These are phyloP conservation scores for Turdus rufiventris DNA, from an alignment of 2,113 vertebrate genomes.

Conservation along the genomic window DNA sequence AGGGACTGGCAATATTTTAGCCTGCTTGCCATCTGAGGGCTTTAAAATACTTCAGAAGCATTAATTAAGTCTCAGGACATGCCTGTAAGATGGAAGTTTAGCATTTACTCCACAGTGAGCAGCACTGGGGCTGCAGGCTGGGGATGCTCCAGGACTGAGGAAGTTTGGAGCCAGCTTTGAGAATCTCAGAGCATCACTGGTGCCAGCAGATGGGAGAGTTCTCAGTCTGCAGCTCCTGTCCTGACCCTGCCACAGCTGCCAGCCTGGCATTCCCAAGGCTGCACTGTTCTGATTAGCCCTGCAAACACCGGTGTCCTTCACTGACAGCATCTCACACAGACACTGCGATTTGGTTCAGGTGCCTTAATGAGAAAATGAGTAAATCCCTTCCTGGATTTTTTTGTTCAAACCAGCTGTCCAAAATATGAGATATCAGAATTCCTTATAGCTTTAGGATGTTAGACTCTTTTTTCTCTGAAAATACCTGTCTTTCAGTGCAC, in stretches of 20 bases:
- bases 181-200: accelerated
- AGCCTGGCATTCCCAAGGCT: not conserved
- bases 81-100: not conserved
- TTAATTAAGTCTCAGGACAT: not conserved
- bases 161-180: accelerated
- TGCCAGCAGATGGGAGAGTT: accelerated
- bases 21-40: not conserved
- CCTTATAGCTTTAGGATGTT: not conserved
- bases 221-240: accelerated
- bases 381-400: not conserved
- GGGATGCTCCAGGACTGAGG: accelerated
- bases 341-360: not conserved
- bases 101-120: not conserved
- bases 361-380: not conserved
- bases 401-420: not conserved
- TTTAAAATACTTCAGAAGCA: not conserved
- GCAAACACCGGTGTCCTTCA: not conserved
- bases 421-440: not conserved
- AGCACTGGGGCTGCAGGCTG: not conserved
- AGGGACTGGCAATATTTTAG: not conserved
- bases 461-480: not conserved
- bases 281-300: accelerated
- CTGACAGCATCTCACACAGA: not conserved
- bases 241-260: not conserved
- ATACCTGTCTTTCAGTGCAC: not conserved